Percentiles rank a stretch among this genome's conserved stretches.
phyloP scores from a whole-genome alignment of 2,113 vertebrate genomes.

The Elachura formosa region DNA sequence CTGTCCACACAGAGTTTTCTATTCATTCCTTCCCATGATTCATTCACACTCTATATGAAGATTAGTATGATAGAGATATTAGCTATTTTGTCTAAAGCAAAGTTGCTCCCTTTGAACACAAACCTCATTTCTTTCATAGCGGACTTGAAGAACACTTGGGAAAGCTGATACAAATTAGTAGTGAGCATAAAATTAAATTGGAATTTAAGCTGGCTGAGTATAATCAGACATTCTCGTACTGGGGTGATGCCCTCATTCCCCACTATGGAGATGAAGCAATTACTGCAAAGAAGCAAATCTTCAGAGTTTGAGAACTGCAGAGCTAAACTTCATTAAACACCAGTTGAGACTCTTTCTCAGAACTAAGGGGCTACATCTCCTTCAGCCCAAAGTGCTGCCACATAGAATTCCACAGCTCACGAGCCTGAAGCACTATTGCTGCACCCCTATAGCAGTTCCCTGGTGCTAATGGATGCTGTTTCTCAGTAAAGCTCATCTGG shows the following conservation, averaged over 20 bases:
- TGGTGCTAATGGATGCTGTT: neutral
- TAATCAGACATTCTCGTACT: neutral
- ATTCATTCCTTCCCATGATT: neutral
- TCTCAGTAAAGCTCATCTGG: neutral
- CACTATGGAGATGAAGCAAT: constrained; percentile 11
- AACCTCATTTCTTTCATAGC: neutral
- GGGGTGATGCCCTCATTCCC: constrained; percentile 16
- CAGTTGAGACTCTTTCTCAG: neutral
- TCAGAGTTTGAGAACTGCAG: neutral
- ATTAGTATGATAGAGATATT: neutral
- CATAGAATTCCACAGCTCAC: fast-evolving
- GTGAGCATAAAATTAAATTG: neutral
- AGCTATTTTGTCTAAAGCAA: neutral
- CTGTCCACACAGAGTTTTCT: neutral
- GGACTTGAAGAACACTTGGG: neutral
- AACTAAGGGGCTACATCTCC: neutral
- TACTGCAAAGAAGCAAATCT: neutral
- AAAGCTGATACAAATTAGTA: neutral
- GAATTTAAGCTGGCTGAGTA: neutral
- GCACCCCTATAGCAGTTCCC: neutral
- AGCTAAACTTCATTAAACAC: neutral
- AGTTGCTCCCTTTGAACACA: neutral
- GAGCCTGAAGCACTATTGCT: neutral
- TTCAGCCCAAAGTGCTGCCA: neutral
- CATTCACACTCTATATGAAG: neutral